Percentiles rank a stretch among this genome's conserved stretches.
phyloP scores from a whole-genome alignment of 2,797 vertebrate genomes.

The Pteropus rufus region DNA sequence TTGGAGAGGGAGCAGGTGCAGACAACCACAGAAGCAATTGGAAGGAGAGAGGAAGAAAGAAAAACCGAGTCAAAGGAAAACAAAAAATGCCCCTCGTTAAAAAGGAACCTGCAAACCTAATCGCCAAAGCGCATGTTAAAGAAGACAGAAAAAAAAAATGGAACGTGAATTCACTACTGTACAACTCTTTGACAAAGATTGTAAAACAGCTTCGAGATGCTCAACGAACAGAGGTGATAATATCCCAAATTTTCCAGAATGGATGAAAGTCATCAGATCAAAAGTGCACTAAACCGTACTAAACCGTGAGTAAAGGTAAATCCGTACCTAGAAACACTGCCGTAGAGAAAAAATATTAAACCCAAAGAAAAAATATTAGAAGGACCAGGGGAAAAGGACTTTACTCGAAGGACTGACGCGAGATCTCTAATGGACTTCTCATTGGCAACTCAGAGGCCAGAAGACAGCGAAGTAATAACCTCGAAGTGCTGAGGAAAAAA shows the following conservation, averaged over 20 bases:
- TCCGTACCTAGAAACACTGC: not conserved
- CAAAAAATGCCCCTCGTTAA: not conserved
- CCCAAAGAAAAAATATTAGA: not conserved
- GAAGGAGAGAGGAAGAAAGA: not conserved
- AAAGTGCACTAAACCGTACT: not conserved
- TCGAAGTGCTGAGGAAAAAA: not conserved
- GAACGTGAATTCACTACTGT: not conserved
- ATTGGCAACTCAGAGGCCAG: not conserved
- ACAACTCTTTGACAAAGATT: not conserved
- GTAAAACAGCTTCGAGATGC: not conserved
- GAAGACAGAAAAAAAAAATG: not conserved
- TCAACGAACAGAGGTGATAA: not conserved
- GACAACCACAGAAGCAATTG: not conserved
- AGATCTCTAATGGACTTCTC: not conserved
- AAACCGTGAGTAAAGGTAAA: not conserved
- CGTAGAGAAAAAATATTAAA: not conserved
- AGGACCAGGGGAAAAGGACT: not conserved
- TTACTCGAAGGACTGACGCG: not conserved
- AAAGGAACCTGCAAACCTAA: not conserved
- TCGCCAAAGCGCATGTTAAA: not conserved
- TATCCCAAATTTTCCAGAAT: not conserved
- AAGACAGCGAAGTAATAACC: not conserved
- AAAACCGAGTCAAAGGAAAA: not conserved
- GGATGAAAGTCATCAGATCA: not conserved
- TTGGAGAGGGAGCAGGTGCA: not conserved